Conservation (phyloP, 2,888 invertebrate species). For the Philopedon plagiatum region DNA sequence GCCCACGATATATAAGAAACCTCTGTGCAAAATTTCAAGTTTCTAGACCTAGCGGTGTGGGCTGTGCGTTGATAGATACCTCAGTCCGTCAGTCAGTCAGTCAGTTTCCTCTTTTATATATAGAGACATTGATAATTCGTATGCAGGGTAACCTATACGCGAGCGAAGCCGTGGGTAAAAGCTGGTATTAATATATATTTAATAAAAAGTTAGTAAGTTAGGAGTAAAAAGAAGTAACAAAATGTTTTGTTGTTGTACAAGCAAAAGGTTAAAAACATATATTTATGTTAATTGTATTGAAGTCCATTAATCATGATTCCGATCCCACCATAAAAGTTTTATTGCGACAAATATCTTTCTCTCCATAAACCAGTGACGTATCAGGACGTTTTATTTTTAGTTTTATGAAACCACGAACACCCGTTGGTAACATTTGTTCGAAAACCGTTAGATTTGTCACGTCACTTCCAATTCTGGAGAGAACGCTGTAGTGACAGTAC, state of each 20-base stretch:
- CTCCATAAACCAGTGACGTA: conserved; percentile 6
- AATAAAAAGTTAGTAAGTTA: background rate
- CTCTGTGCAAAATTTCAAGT: too few relatives aligned
- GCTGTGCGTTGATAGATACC: too few relatives aligned
- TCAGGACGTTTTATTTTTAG: background rate
- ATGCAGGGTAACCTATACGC: too few relatives aligned
- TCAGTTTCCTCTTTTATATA: too few relatives aligned
- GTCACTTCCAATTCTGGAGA: too few relatives aligned
- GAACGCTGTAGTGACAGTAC: too few relatives aligned
- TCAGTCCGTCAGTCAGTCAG: too few relatives aligned
- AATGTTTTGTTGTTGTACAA: conserved; percentile 29
- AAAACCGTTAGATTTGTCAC: background rate
- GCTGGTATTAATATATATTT: background rate
- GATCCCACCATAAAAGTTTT: conserved; percentile 18
- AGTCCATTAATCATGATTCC: conserved; percentile 35
- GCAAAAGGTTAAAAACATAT: conserved; percentile 32
- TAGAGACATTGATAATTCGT: too few relatives aligned
- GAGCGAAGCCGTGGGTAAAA: too few relatives aligned
- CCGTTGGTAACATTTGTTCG: too few relatives aligned
- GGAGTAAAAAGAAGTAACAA: conserved; percentile 19
- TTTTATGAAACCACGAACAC: background rate
- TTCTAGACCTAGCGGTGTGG: too few relatives aligned
- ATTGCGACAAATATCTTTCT: conserved; percentile 27
- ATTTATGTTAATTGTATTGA: conserved; percentile 35
- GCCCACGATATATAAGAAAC: too few relatives aligned